These are phyloP conservation scores for Acronicta leporina DNA, from an alignment of 2,888 invertebrate species.

Conservation along the genomic window DNA sequence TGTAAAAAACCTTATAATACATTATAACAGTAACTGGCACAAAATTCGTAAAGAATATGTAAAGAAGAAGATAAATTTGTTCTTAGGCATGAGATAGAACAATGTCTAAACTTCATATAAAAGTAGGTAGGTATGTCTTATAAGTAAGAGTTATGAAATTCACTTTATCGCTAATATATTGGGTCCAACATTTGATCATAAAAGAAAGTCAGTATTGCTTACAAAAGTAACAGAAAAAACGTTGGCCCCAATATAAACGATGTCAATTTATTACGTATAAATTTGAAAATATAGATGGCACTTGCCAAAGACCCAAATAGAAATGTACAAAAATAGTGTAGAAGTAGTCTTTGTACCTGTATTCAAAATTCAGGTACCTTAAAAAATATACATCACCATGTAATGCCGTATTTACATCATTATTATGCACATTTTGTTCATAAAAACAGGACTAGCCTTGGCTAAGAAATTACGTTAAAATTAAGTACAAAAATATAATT, in stretches of 20 bases:
- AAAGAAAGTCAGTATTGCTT: conserved; percentile 16
- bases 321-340: conserved; percentile 50
- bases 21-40: conserved; percentile 83
- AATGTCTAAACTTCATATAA: conserved; percentile 24
- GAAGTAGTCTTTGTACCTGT: conserved; percentile 62
- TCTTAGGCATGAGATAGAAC: conserved; percentile 20
- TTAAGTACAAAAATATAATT: conserved; percentile 63
- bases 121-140: conserved; percentile 5
- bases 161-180: conserved; percentile 16
- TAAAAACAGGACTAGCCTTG: conserved; percentile 84
- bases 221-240: conserved; percentile 27
- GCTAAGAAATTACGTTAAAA: conserved; percentile 73
- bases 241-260: conserved; percentile 27
- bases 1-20: conserved; percentile 50
- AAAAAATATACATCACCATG: conserved; percentile 62
- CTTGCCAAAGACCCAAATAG: conserved; percentile 43
- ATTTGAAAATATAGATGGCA: conserved; percentile 42
- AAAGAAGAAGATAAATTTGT: conserved; percentile 35
- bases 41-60: conserved; percentile 77
- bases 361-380: conserved; percentile 70
- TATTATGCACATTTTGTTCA: conserved; percentile 83
- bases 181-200: conserved; percentile 28
- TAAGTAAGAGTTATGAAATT: not conserved
- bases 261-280: conserved; percentile 23
- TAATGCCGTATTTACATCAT: conserved; percentile 76